These are phyloP conservation scores for Epicampocera succincta DNA, from an alignment of 2,888 invertebrate species.

Conservation along the genomic window DNA sequence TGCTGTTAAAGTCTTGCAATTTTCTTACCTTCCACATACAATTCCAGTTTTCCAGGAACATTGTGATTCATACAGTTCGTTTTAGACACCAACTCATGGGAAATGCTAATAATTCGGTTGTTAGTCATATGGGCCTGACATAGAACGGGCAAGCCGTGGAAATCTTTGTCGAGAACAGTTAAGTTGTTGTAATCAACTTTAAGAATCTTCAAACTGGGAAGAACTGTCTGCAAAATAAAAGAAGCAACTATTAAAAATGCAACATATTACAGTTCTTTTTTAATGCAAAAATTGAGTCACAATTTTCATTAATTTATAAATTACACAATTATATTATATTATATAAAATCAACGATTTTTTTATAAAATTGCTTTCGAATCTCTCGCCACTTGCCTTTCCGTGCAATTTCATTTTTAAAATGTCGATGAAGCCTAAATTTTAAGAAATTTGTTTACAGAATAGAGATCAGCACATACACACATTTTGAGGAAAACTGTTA, in stretches of 20 bases:
- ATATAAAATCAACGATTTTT: too few relatives aligned
- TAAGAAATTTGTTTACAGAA: too few relatives aligned
- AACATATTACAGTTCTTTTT: too few relatives aligned
- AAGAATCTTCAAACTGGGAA: constrained; percentile 89
- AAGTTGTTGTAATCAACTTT: constrained; percentile 90
- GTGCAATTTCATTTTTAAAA: too few relatives aligned
- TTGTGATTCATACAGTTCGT: constrained; percentile 91
- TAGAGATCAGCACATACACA: too few relatives aligned
- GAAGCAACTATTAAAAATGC: neutral
- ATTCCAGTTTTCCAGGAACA: constrained; percentile 86
- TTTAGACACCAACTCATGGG: constrained; percentile 89
- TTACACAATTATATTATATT: too few relatives aligned
- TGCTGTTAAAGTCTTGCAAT: neutral
- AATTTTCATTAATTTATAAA: too few relatives aligned
- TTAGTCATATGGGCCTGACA: constrained; percentile 91
- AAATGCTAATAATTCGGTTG: constrained; percentile 88
- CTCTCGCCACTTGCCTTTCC: too few relatives aligned
- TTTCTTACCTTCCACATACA: constrained; percentile 88
- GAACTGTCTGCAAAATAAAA: constrained; percentile 85
- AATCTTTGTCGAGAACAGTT: constrained; percentile 88
- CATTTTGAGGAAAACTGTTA: too few relatives aligned
- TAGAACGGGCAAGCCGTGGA: constrained; percentile 90
- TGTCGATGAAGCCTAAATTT: too few relatives aligned
- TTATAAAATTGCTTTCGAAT: too few relatives aligned
- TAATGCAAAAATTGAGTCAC: too few relatives aligned